Evolutionary conservation across 2,797 vertebrate genomes (phyloP).

Genomic region (Malacoraja senta): DNA sequence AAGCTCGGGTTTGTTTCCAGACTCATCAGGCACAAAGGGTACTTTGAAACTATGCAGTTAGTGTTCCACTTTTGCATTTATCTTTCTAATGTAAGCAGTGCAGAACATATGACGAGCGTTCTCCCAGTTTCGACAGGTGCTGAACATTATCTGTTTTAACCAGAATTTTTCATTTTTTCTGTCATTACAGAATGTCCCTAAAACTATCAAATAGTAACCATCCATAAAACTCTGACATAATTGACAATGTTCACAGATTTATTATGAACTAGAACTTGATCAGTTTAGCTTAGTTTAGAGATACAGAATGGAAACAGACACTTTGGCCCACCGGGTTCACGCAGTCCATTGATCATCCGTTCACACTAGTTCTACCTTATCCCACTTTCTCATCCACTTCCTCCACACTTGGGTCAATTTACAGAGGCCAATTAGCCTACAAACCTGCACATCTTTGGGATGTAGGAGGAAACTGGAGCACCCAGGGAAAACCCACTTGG

Average conservation of each 20-base stretch:
- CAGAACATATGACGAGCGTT: neutral
- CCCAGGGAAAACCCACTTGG: too few species aligned
- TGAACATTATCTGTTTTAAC: neutral
- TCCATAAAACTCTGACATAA: neutral
- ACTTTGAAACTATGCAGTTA: slow-evolving; percentile 44
- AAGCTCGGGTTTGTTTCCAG: slow-evolving; percentile 79
- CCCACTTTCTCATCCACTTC: too few species aligned
- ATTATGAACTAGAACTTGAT: neutral
- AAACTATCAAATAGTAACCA: neutral
- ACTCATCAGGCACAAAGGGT: slow-evolving; percentile 77
- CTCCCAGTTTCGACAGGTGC: neutral
- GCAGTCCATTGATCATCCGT: too few species aligned
- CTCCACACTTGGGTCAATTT: too few species aligned
- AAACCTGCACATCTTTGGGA: too few species aligned
- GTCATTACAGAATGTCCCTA: neutral
- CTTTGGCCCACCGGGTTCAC: too few species aligned
- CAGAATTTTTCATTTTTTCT: neutral
- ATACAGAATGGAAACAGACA: too few species aligned
- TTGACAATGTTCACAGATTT: slow-evolving; percentile 14
- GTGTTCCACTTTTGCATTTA: neutral
- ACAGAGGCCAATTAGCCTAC: too few species aligned
- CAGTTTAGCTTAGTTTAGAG: neutral
- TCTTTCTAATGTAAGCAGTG: neutral
- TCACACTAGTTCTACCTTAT: too few species aligned
- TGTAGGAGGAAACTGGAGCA: too few species aligned